Percentiles rank a stretch among this genome's conserved stretches.
Conservation (phyloP, 2,113 vertebrate genomes). For the Oreochromis aureus region DNA sequence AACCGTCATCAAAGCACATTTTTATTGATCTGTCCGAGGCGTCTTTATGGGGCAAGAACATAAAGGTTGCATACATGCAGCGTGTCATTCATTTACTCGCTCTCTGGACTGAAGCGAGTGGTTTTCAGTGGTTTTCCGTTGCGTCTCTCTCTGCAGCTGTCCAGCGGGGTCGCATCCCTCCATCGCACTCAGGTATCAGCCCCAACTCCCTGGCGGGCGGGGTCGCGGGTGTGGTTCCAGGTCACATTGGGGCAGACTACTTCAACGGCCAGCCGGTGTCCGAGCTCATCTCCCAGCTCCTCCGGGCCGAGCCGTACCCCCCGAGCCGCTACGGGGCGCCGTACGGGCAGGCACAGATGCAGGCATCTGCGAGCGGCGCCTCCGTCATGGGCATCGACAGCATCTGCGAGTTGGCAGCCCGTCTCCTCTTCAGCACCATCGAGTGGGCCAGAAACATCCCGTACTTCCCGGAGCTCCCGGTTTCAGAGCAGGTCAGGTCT, state of each 20-base stretch:
- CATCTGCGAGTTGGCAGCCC: conserved; percentile 93
- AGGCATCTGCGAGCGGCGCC: conserved; percentile 57
- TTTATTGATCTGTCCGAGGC: not conserved
- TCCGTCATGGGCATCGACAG: conserved; percentile 92
- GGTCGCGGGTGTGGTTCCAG: conserved; percentile 38
- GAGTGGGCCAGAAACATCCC: conserved; percentile 95
- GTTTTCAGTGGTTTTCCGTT: not conserved
- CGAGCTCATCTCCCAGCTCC: conserved; percentile 90
- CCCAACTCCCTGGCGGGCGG: conserved; percentile 73
- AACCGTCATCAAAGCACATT: not conserved
- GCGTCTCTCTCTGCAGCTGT: conserved; percentile 73
- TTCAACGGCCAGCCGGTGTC: conserved; percentile 89
- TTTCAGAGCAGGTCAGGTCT: conserved; percentile 80
- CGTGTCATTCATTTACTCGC: not conserved
- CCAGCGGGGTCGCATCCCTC: conserved; percentile 90
- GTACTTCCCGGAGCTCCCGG: conserved; percentile 88
- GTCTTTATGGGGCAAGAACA: accelerated
- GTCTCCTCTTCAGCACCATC: conserved; percentile 95
- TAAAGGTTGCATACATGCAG: not conserved
- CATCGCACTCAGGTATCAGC: conserved; percentile 82
- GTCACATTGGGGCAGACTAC: conserved; percentile 71
- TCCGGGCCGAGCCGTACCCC: conserved; percentile 91
- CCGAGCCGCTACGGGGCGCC: conserved; percentile 81
- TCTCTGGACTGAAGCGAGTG: accelerated
- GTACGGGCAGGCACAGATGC: conserved; percentile 76